Percentiles rank a stretch among this genome's conserved stretches.
Conservation (phyloP, 2,888 invertebrate genomes). For the Erebia aethiops region DNA sequence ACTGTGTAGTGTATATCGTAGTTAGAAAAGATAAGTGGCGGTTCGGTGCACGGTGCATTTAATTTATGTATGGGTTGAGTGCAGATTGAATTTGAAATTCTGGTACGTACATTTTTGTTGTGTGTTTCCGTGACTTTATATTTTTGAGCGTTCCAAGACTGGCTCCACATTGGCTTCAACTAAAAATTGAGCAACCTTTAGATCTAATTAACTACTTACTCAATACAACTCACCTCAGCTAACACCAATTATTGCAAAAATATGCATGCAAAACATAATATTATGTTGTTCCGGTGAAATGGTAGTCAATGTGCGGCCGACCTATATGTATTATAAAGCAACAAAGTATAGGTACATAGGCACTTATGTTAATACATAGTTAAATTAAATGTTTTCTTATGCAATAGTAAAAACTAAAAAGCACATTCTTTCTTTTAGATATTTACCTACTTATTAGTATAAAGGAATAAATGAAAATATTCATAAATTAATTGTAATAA, state of each 20-base stretch:
- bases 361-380: slow-evolving; percentile 5
- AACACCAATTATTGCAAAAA: too few relatives aligned
- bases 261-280: too few relatives aligned
- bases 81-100: slow-evolving; percentile 54
- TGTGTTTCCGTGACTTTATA: slow-evolving; percentile 31
- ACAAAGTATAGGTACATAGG: slow-evolving; percentile 2
- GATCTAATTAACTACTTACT: too few relatives aligned
- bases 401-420: slow-evolving; percentile 14
- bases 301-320: too few relatives aligned
- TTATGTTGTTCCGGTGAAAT: too few relatives aligned
- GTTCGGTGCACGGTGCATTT: slow-evolving; percentile 81
- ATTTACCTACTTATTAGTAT: slow-evolving; percentile 13
- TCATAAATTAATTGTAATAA: slow-evolving; percentile 4
- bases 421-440: slow-evolving; percentile 22
- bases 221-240: too few relatives aligned
- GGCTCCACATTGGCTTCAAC: background rate
- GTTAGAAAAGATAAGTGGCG: slow-evolving; percentile 76
- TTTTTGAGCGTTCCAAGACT: background rate
- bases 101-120: slow-evolving; percentile 39
- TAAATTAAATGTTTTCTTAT: slow-evolving; percentile 21
- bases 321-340: background rate
- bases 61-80: slow-evolving; percentile 63
- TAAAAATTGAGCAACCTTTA: too few relatives aligned
- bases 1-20: slow-evolving; percentile 75
- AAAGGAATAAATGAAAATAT: slow-evolving; percentile 1